Conservation (phyloP, 2,113 vertebrate genomes). For the Lycaon pictus region DNA sequence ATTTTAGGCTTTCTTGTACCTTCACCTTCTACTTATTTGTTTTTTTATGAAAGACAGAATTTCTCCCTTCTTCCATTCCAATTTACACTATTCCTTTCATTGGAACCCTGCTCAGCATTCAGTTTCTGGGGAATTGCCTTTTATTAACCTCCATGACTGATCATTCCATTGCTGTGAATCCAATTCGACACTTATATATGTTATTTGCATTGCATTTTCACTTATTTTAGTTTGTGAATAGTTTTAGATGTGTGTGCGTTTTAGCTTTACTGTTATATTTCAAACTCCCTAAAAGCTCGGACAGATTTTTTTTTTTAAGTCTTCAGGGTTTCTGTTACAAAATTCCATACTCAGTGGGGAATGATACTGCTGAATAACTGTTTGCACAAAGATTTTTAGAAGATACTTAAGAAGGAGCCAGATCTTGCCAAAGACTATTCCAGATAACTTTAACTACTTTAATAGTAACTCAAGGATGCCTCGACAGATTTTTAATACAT, state of each 20-base stretch:
- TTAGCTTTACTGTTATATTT: slow-evolving; percentile 56
- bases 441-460: neutral
- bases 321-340: neutral
- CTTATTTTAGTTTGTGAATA: slow-evolving; percentile 66
- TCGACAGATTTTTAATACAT: slow-evolving; percentile 30
- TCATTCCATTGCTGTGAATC: slow-evolving; percentile 46
- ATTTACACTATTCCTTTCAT: slow-evolving; percentile 34
- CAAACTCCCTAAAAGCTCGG: slow-evolving; percentile 14
- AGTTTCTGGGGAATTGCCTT: slow-evolving; percentile 51
- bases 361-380: neutral
- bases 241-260: neutral
- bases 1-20: neutral
- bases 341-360: neutral
- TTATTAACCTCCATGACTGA: slow-evolving; percentile 64
- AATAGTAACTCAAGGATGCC: neutral
- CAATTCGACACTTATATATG: slow-evolving; percentile 30
- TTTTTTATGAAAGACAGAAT: neutral
- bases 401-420: neutral
- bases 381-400: slow-evolving; percentile 49
- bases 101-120: slow-evolving; percentile 17
- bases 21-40: neutral
- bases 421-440: neutral
- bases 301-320: neutral
- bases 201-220: slow-evolving; percentile 60
- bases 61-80: slow-evolving; percentile 39